phyloP scores from a whole-genome alignment of 2,888 invertebrate species.

The Stenodera caucasica region DNA sequence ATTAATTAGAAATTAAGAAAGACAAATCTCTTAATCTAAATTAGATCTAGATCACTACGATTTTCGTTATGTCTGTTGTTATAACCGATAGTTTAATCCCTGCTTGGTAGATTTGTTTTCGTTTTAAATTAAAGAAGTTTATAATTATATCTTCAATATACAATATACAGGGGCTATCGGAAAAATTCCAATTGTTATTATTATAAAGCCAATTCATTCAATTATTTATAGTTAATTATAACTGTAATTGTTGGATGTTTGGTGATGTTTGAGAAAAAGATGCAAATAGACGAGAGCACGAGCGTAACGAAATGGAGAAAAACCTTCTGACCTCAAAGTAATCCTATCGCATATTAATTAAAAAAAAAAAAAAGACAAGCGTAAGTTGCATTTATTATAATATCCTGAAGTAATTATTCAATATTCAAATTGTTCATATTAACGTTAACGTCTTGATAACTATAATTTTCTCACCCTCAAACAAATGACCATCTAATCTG shows the following conservation, averaged over 20 bases:
- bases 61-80: not conserved
- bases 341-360: conserved; percentile 10
- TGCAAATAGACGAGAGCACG: conserved; percentile 26
- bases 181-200: no score
- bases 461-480: no score
- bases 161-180: no score
- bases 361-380: no score
- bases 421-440: no score
- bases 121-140: no score
- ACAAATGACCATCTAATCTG: no score
- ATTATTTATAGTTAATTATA: not conserved
- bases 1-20: conserved; percentile 4
- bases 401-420: not conserved
- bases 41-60: not conserved
- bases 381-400: not conserved
- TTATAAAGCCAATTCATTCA: no score
- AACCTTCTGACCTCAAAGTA: conserved; percentile 24
- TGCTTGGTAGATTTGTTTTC: not conserved
- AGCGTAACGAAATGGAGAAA: conserved; percentile 29
- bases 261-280: no score
- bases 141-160: no score
- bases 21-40: not conserved
- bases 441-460: no score
- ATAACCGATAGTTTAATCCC: not conserved
- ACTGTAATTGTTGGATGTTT: no score